Evolutionary conservation across 1,140 invertebrate genomes (phyloP).

Genomic region (Drosophila kanapiae): DNA sequence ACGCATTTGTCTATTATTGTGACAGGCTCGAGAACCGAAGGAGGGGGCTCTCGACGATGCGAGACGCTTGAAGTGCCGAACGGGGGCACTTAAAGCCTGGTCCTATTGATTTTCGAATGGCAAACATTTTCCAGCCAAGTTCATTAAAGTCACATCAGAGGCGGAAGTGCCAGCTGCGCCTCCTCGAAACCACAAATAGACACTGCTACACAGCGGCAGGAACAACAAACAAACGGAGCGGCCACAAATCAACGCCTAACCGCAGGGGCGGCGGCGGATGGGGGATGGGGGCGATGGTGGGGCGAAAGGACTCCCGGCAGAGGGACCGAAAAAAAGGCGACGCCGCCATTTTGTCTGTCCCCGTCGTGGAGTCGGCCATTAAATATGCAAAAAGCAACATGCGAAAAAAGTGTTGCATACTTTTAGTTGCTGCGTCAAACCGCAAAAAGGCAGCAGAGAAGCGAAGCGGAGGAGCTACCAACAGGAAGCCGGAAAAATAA

Average conservation of each 20-base stretch:
- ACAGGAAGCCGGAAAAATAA: slow-evolving; percentile 81
- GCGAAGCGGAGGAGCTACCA: slow-evolving; percentile 14
- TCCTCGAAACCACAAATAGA: slow-evolving; percentile 71
- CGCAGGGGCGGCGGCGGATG: slow-evolving; percentile 33
- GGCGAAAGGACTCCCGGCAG: not conserved
- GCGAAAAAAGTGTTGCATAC: slow-evolving; percentile 82
- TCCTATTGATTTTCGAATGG: slow-evolving; percentile 68
- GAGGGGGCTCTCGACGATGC: slow-evolving; percentile 40
- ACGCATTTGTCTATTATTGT: slow-evolving; percentile 71
- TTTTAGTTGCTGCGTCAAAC: slow-evolving; percentile 80
- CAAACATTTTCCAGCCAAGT: slow-evolving; percentile 48
- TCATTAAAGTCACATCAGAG: slow-evolving; percentile 81
- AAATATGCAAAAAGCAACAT: slow-evolving; percentile 82
- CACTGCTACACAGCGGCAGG: slow-evolving; percentile 50
- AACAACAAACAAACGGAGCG: slow-evolving; percentile 59
- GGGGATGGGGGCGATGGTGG: not conserved
- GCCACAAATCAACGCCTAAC: slow-evolving; percentile 82
- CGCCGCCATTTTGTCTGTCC: slow-evolving; percentile 80
- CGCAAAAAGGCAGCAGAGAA: slow-evolving; percentile 73
- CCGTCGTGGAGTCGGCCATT: slow-evolving; percentile 52
- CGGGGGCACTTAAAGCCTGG: slow-evolving; percentile 53
- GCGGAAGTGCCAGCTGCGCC: slow-evolving; percentile 15
- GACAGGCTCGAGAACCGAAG: slow-evolving; percentile 48
- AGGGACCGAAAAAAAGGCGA: slow-evolving; percentile 27
- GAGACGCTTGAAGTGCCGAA: slow-evolving; percentile 29